These are phyloP conservation scores for Zaprionus taronus DNA, from an alignment of 1,140 invertebrate genomes.

Conservation along the genomic window DNA sequence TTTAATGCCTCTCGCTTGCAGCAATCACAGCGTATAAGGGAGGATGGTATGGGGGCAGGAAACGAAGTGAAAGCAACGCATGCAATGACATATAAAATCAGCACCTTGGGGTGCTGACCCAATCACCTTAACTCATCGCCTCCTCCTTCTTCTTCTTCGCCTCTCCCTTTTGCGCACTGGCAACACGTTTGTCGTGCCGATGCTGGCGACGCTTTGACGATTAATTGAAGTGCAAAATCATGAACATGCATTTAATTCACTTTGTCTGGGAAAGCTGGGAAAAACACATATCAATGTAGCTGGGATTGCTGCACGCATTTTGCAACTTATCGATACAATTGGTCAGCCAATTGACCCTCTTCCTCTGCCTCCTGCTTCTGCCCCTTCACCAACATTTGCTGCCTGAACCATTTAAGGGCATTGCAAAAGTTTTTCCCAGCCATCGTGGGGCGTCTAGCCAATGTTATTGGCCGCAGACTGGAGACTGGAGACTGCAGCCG, in stretches of 20 bases:
- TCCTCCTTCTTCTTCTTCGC: constrained; percentile 20
- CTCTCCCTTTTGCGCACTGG: background rate
- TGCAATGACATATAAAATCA: constrained; percentile 17
- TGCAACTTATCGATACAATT: constrained; percentile 40
- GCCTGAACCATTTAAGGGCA: constrained; percentile 61
- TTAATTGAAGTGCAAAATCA: constrained; percentile 66
- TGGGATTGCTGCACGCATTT: constrained; percentile 64
- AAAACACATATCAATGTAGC: constrained; percentile 32
- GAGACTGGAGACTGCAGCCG: constrained; percentile 8
- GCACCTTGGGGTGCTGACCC: constrained; percentile 20
- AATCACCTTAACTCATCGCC: constrained; percentile 12
- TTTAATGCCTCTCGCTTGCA: constrained; percentile 17
- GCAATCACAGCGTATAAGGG: constrained; percentile 7
- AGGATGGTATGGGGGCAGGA: background rate
- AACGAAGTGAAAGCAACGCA: background rate
- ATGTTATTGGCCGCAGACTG: background rate
- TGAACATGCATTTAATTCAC: constrained; percentile 70
- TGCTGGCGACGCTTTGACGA: constrained; percentile 1
- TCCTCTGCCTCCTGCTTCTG: constrained; percentile 41
- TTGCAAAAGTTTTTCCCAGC: constrained; percentile 40
- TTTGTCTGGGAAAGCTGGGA: constrained; percentile 46
- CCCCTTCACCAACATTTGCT: background rate
- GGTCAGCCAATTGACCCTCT: constrained; percentile 25
- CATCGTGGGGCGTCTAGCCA: constrained; percentile 12
- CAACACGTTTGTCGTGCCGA: background rate